Conservation (phyloP, 2,113 vertebrate genomes). For the Narcine bancroftii region DNA sequence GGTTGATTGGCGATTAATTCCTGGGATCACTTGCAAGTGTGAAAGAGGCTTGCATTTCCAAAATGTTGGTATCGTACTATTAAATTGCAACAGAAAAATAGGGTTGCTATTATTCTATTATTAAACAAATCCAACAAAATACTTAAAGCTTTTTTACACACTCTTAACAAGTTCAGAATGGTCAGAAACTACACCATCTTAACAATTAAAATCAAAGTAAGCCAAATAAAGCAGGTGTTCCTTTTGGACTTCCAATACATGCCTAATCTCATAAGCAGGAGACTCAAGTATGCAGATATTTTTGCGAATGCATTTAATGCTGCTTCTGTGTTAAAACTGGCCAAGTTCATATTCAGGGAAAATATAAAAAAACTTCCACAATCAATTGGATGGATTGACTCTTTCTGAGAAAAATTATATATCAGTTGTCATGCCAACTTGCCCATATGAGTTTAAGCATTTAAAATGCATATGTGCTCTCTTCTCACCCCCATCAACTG, state of each 20-base stretch:
- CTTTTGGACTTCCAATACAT: not conserved
- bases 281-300: not conserved
- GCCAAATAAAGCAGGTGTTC: not conserved
- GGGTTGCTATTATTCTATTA: not conserved
- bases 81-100: not conserved
- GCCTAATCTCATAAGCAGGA: not conserved
- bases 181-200: not conserved
- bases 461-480: not conserved
- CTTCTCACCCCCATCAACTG: not conserved
- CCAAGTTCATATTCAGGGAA: not conserved
- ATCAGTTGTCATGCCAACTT: constrained; percentile 6
- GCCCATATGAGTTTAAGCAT: not conserved
- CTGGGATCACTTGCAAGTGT: too few relatives aligned
- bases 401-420: not conserved
- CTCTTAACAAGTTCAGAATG: not conserved
- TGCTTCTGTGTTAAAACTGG: not conserved
- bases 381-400: not conserved
- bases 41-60: not conserved
- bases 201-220: not conserved
- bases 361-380: not conserved
- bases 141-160: not conserved
- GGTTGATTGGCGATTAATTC: too few relatives aligned
- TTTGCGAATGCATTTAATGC: not conserved
- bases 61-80: not conserved
- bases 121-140: not conserved